These are phyloP conservation scores for Heliconius ismenius DNA, from an alignment of 2,888 invertebrate species.

Conservation along the genomic window DNA sequence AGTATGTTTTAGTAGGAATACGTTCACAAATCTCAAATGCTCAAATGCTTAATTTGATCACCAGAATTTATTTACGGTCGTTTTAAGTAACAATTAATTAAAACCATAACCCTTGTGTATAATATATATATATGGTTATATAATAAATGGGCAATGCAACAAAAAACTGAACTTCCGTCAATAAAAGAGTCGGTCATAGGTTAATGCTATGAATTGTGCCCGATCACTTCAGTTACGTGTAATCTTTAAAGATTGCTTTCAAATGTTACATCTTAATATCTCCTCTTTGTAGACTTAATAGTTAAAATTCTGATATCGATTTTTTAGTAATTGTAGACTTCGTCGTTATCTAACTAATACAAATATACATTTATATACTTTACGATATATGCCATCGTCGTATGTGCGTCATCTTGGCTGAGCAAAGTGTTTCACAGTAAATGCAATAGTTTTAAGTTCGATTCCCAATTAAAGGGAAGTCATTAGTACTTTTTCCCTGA, in stretches of 20 bases:
- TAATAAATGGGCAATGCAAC: neutral
- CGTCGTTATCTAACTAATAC: neutral
- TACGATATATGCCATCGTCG: too few species aligned
- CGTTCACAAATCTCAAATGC: neutral
- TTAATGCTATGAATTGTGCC: neutral
- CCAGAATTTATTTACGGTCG: neutral
- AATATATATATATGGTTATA: neutral
- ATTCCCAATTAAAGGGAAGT: neutral
- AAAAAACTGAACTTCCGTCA: neutral
- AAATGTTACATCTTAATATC: conserved; percentile 7
- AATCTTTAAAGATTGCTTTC: neutral
- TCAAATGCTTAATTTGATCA: neutral
- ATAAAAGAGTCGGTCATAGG: conserved; percentile 2
- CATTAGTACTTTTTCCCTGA: neutral
- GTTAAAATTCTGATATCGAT: neutral
- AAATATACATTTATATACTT: too few species aligned
- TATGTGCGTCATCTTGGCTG: too few species aligned
- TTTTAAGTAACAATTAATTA: neutral
- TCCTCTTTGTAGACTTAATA: neutral
- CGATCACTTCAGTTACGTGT: conserved; percentile 8
- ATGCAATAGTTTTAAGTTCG: neutral
- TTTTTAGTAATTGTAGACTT: neutral
- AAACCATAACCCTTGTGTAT: neutral
- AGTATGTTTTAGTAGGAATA: neutral
- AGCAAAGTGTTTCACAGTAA: neutral